These are phyloP conservation scores for Brachionus angularis DNA, from an alignment of 1,140 invertebrate genomes.

Conservation along the genomic window DNA sequence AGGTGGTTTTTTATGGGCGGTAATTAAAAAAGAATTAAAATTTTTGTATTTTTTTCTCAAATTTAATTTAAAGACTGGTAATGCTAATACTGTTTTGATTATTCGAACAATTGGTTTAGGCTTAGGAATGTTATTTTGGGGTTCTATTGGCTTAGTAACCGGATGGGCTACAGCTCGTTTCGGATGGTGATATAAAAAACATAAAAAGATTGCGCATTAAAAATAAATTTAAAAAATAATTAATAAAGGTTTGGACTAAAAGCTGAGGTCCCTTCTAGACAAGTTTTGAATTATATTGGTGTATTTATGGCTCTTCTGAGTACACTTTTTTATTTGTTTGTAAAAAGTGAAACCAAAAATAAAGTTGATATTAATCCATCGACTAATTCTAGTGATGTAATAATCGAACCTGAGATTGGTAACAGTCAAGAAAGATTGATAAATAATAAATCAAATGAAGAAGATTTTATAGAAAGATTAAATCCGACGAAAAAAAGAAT, in stretches of 20 bases:
- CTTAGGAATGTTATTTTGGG: conserved; percentile 58
- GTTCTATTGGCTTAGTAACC: conserved; percentile 53
- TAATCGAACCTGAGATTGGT: background rate
- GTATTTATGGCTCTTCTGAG: conserved; percentile 16
- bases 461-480: conserved; percentile 11
- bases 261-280: conserved; percentile 1
- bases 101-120: conserved; percentile 58
- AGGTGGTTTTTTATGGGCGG: conserved; percentile 53
- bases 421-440: background rate
- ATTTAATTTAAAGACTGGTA: conserved; percentile 47
- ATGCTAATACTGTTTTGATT: conserved; percentile 58
- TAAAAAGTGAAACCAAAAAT: conserved; percentile 16
- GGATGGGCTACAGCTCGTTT: conserved; percentile 49
- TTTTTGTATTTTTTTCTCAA: background rate
- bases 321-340: conserved; percentile 35
- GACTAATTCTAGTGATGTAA: background rate
- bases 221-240: no score
- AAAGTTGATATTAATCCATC: background rate
- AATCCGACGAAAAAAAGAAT: background rate
- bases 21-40: background rate
- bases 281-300: conserved; percentile 7
- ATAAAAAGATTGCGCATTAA: no score
- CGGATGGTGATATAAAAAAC: no score
- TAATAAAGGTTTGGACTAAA: conserved; percentile 15
- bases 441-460: background rate